phyloP scores from a whole-genome alignment of 2,888 invertebrate genomes.

The Drepana falcataria region DNA sequence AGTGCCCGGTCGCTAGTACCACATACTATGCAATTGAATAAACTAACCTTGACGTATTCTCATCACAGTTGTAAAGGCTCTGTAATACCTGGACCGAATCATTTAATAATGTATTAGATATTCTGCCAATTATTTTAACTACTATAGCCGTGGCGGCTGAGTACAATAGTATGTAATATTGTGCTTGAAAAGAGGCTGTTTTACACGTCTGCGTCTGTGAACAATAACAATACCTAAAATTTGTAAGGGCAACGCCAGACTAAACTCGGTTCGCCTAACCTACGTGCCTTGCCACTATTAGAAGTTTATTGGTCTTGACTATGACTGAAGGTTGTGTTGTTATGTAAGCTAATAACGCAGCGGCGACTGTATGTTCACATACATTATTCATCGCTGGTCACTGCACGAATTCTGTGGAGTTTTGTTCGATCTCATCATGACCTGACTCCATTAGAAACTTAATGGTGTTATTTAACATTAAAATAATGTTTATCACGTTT shows the following conservation, averaged over 20 bases:
- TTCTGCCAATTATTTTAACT: slow-evolving; percentile 34
- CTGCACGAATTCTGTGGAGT: slow-evolving; percentile 46
- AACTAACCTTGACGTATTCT: slow-evolving; percentile 40
- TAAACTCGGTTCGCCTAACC: slow-evolving; percentile 31
- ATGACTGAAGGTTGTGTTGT: slow-evolving; percentile 42
- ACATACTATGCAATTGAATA: slow-evolving; percentile 30
- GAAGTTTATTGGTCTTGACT: slow-evolving; percentile 58
- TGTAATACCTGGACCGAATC: slow-evolving; percentile 39
- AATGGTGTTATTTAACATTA: slow-evolving; percentile 21
- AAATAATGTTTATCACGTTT: slow-evolving; percentile 19
- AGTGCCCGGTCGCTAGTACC: slow-evolving; percentile 29
- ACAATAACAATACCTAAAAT: slow-evolving; percentile 29
- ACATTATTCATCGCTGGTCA: slow-evolving; percentile 63
- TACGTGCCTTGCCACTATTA: slow-evolving; percentile 66
- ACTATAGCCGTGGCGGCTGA: no score
- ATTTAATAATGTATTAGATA: slow-evolving; percentile 35
- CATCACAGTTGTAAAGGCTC: slow-evolving; percentile 40
- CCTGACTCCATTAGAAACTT: slow-evolving; percentile 27
- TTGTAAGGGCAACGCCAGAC: slow-evolving; percentile 53
- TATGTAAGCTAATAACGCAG: slow-evolving; percentile 70
- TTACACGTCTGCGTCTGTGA: no score
- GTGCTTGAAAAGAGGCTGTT: no score
- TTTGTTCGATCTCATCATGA: slow-evolving; percentile 21
- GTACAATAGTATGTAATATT: no score
- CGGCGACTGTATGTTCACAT: slow-evolving; percentile 33